phyloP scores from a whole-genome alignment of 23 tunicate species.

The Oikopleura dioica region DNA sequence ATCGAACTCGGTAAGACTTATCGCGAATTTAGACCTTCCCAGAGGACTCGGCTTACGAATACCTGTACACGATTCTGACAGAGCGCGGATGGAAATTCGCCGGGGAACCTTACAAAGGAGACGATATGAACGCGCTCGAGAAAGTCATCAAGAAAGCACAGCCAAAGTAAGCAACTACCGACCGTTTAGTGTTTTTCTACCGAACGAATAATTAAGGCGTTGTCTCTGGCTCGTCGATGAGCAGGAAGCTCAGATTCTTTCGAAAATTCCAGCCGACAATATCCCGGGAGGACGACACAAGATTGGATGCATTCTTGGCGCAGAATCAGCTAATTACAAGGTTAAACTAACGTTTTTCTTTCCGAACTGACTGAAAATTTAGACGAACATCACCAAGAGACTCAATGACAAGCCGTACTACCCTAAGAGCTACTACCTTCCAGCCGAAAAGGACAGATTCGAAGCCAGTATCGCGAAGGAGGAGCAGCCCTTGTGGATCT shows the following conservation, averaged over 20 bases:
- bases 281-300: background rate
- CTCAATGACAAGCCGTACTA: background rate
- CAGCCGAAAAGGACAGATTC: background rate
- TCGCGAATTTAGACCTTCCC: too few relatives aligned
- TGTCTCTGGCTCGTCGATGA: slow-evolving; percentile 11
- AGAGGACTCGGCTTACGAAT: background rate
- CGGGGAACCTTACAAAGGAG: slow-evolving; percentile 1
- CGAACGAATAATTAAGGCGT: too few relatives aligned
- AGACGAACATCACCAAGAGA: background rate
- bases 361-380: background rate
- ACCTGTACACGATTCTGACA: background rate
- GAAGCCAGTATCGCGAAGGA: background rate
- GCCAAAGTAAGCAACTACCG: slow-evolving; percentile 3
- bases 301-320: background rate
- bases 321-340: slow-evolving; percentile 8
- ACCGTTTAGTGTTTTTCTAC: too few relatives aligned
- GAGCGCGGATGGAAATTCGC: slow-evolving; percentile 10
- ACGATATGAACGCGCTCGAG: background rate
- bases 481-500: background rate
- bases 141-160: background rate
- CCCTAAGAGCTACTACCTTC: background rate
- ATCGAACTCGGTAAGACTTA: too few relatives aligned
- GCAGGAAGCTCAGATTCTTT: slow-evolving; percentile 2
- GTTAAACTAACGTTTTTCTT: background rate
- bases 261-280: background rate